Percentiles rank a stretch among this genome's conserved stretches.
Evolutionary conservation across 2,113 vertebrate genomes (phyloP).

Genomic region (Notiomystis cincta): DNA sequence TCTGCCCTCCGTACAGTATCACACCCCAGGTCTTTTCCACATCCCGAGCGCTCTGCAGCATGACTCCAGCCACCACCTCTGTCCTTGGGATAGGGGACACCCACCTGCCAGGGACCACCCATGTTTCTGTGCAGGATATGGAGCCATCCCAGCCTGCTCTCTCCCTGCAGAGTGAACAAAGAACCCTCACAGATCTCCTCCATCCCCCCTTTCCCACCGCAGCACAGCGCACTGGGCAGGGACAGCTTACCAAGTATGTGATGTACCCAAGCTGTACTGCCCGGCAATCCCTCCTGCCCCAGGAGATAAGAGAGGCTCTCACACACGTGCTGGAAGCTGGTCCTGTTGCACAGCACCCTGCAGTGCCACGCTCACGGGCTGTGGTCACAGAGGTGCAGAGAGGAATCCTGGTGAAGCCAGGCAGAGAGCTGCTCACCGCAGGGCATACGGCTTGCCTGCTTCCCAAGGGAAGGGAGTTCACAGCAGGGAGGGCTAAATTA

Average conservation of each 20-base stretch:
- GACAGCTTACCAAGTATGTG: neutral
- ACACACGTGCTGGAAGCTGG: neutral
- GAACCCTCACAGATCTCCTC: neutral
- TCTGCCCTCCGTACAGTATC: neutral
- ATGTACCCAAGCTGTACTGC: neutral
- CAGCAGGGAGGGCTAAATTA: neutral
- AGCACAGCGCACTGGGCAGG: fast-evolving
- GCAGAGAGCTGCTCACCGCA: neutral
- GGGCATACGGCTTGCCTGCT: neutral
- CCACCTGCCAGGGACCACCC: neutral
- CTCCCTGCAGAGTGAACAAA: neutral
- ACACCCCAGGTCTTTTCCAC: neutral
- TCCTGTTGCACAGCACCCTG: neutral
- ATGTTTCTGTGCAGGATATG: neutral
- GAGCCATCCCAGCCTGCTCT: neutral
- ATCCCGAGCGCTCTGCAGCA: fast-evolving
- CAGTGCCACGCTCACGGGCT: fast-evolving
- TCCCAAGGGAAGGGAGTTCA: neutral
- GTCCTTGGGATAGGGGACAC: neutral
- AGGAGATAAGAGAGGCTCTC: neutral
- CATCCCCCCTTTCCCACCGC: neutral
- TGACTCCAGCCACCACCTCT: neutral
- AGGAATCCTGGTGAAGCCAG: neutral
- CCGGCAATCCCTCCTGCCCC: neutral
- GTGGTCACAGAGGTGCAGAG: neutral